Percentiles rank a stretch among this genome's conserved stretches.
Evolutionary conservation across 2,797 vertebrate species (phyloP).

Genomic region (Okamejei kenojei): DNA sequence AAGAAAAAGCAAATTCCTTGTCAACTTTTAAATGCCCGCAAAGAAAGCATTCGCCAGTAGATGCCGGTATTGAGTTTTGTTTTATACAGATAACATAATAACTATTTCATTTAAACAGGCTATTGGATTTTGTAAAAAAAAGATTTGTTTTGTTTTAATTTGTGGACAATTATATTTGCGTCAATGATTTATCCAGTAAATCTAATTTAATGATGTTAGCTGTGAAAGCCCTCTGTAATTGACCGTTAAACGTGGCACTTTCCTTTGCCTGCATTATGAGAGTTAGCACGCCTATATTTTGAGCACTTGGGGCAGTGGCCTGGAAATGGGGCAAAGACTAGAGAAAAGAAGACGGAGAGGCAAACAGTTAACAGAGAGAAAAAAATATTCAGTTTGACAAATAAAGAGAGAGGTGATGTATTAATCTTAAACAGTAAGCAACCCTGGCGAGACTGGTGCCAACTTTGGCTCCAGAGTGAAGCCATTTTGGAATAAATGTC

Average conservation of each 20-base stretch:
- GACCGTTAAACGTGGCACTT: neutral
- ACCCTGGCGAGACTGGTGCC: neutral
- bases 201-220: neutral
- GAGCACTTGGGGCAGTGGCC: too few species aligned
- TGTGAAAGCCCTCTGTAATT: neutral
- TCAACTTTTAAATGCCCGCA: neutral
- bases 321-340: neutral
- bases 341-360: neutral
- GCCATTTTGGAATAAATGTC: conserved; percentile 20
- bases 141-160: too few species aligned
- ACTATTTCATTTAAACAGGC: neutral
- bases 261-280: too few species aligned
- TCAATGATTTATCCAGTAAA: neutral
- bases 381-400: neutral
- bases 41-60: conserved; percentile 29
- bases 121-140: neutral
- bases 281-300: neutral
- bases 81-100: neutral
- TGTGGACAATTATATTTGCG: neutral
- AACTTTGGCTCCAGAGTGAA: conserved; percentile 1
- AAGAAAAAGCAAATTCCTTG: neutral
- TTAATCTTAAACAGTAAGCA: neutral
- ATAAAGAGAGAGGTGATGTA: neutral
- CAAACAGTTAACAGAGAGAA: neutral
- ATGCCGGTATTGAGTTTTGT: conserved; percentile 25